These are phyloP conservation scores for Cylindroiulus punctatus DNA, from an alignment of 2,888 invertebrate genomes.

Conservation along the genomic window DNA sequence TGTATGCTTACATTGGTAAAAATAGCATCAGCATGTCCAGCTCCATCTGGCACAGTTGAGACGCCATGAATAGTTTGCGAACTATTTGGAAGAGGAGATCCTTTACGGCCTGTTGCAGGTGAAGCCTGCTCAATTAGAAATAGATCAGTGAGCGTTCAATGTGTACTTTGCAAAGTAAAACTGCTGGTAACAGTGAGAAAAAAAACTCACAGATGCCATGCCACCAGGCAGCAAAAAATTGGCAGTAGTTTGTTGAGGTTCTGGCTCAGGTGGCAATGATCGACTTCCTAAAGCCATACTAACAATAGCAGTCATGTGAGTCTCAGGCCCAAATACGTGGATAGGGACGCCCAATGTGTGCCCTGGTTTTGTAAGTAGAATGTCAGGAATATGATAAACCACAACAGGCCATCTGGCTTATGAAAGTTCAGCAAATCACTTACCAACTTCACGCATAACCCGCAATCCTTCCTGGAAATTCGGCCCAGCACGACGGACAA, in stretches of 20 bases:
- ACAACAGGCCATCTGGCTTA: neutral
- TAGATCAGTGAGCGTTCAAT: neutral
- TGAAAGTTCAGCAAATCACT: slow-evolving; percentile 59
- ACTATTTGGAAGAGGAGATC: neutral
- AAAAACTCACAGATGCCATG: slow-evolving; percentile 65
- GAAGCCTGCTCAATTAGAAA: neutral
- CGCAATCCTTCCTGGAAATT: slow-evolving; percentile 98
- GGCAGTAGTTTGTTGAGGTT: slow-evolving; percentile 82
- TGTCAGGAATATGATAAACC: slow-evolving; percentile 11
- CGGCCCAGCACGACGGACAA: slow-evolving; percentile 96
- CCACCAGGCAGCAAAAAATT: slow-evolving; percentile 87
- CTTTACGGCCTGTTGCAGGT: slow-evolving; percentile 51
- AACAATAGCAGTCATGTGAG: slow-evolving; percentile 99
- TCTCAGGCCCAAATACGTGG: slow-evolving; percentile 96
- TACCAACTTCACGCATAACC: slow-evolving; percentile 87
- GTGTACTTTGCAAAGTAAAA: neutral
- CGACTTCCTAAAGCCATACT: slow-evolving; percentile 94
- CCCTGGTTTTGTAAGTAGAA: slow-evolving; percentile 63
- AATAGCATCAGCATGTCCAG: neutral
- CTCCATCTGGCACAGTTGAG: neutral
- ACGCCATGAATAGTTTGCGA: neutral
- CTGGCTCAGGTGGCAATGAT: slow-evolving; percentile 77
- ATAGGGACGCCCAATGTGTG: slow-evolving; percentile 85
- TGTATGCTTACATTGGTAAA: slow-evolving; percentile 29
- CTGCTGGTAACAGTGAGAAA: neutral